Conservation (phyloP, 2,113 vertebrate genomes). For the Spea bombifrons region DNA sequence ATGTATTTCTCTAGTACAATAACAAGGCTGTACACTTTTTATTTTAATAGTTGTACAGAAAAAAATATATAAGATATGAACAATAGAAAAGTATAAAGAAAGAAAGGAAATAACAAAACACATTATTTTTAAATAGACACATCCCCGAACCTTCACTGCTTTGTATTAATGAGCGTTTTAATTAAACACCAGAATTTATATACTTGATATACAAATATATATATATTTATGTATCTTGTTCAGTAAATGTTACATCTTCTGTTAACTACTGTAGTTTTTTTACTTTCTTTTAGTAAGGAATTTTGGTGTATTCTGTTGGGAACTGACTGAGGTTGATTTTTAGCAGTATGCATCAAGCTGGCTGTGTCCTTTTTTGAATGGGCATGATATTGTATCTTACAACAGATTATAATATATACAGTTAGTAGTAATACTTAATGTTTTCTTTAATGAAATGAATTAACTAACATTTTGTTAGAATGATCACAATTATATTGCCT, state of each 20-base stretch:
- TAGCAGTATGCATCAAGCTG: too few relatives aligned
- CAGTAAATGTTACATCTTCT: not conserved
- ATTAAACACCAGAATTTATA: slow-evolving; percentile 55
- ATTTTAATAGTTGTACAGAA: slow-evolving; percentile 6
- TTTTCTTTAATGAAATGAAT: too few relatives aligned
- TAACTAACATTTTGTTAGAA: too few relatives aligned
- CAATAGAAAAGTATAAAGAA: slow-evolving; percentile 47
- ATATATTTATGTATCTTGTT: slow-evolving; percentile 38
- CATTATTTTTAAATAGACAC: slow-evolving; percentile 49
- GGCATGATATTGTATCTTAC: too few relatives aligned
- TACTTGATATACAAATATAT: slow-evolving; percentile 50
- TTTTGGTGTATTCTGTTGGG: too few relatives aligned
- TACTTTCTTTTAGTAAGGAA: not conserved
- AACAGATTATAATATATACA: too few relatives aligned
- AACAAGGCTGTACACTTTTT: too few relatives aligned
- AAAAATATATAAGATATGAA: slow-evolving; percentile 39
- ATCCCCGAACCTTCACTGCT: slow-evolving; percentile 50
- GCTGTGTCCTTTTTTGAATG: too few relatives aligned
- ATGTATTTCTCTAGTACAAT: not conserved
- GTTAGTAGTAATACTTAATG: too few relatives aligned
- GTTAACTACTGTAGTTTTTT: not conserved
- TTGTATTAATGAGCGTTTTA: slow-evolving; percentile 58
- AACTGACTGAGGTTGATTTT: too few relatives aligned
- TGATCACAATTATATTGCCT: too few relatives aligned
- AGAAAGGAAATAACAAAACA: slow-evolving; percentile 52